Base-by-base conservation (phyloP, 2,113 vertebrate species). In the Oxyura jamaicensis region DNA sequence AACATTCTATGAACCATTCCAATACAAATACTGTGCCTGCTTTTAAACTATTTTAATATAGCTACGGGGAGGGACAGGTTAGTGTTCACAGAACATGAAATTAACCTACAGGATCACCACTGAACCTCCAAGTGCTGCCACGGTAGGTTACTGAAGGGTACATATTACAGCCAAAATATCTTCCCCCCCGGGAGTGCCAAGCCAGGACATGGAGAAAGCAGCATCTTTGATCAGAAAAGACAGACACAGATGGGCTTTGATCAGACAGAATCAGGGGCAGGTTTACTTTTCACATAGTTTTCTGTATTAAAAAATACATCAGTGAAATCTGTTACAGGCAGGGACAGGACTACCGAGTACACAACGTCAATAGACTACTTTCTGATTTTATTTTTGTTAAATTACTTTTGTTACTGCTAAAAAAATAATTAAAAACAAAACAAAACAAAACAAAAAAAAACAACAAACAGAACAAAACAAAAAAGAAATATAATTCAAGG, bases 301-400 rank as follows among this genome's bases (percentile, higher is more conserved):
- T 97, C 97, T 96, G 98, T 97, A 98, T 98, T 97, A 98, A 98
- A 97, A 98, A 98, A 97, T 97, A 97, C 97, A 97, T 95, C 91
- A 93, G 97, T 96, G 94, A 97, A 95, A 97, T 97, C 94, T 96
- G 96, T 98, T 97, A 98, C 98, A 98, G 95, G 98, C 98, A 98
- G 97, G 97, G 97, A 98, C 94, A 97, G 97, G 97, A 98, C 95
- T 96, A 97, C 94, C 68, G 95, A 98, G 95, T 96, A 98, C 96
- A 98, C 97, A 97, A 98, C 86, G 96, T 96, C 96, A 96, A 96
- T 20, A 94, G 97, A 88, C 96, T 97, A 98, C 95, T 96, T 98
- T 97, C 92, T 96, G 97, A 96, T 95, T 97, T 97, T 97, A 97
- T 97, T 98, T 86, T 96, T 96, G 94, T 98, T 97, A 97, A 98